phyloP scores from a whole-genome alignment of 2,113 vertebrate genomes.

The Trogon surrucura region DNA sequence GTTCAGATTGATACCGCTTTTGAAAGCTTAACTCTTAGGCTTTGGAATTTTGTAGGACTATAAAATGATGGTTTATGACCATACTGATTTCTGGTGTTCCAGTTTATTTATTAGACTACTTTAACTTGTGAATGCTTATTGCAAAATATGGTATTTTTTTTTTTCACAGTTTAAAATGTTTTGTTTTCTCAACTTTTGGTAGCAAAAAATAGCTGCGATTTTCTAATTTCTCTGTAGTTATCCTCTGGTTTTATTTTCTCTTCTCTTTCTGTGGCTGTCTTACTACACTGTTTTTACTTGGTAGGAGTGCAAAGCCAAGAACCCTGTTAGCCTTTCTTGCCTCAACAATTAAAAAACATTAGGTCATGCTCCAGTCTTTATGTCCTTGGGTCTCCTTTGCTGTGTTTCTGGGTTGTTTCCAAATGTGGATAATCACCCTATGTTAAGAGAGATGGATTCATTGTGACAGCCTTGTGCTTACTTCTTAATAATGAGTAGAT shows the following conservation, averaged over 20 bases:
- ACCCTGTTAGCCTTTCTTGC: background rate
- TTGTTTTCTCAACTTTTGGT: background rate
- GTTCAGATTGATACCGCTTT: background rate
- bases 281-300: background rate
- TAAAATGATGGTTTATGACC: background rate
- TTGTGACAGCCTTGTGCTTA: constrained; percentile 15
- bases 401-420: background rate
- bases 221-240: background rate
- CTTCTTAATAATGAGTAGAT: constrained; percentile 14
- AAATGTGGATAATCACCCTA: background rate
- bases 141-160: background rate
- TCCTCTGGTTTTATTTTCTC: background rate
- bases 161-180: background rate
- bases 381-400: background rate
- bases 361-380: background rate
- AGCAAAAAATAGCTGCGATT: background rate
- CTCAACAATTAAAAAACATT: constrained; percentile 18
- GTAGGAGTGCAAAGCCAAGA: background rate
- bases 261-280: background rate
- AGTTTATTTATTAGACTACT: background rate
- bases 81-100: background rate
- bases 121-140: background rate
- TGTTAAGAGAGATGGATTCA: background rate
- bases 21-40: background rate
- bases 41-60: background rate